Evolutionary conservation across 2,113 vertebrate genomes (phyloP), one percentile per base, ranked within the genome.

Genomic region (Pomatostomus ruficeps): DNA sequence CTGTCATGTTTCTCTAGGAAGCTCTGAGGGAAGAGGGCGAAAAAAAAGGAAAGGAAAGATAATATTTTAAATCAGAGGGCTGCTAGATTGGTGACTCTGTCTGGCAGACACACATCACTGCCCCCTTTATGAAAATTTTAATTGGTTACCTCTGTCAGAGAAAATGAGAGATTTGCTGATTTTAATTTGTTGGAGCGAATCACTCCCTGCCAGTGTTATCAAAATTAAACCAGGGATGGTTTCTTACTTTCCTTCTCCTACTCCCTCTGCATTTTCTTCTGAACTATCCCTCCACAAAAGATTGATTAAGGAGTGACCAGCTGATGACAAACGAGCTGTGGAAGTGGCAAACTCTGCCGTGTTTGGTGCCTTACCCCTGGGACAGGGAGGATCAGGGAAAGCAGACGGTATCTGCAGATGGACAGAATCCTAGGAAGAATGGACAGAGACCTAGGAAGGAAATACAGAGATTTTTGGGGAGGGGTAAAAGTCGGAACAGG

Each of bases 71-170:
- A 95, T 88, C 66, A 73, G 73, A 95, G 38, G 40, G 38, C 79
- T 81, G 94, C 65, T 88, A 89, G 91, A 93, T 92, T 96, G 95
- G 88, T 77, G 92, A 70, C 58, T 95, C 85, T 91, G 85, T 89
- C 75, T 86, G 10, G 2, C 40, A 91, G 95, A 91, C 93, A 93
- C 93, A 94, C 93, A 94, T 91, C 96, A 78, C 91, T 79, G 90
- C 91, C 67, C 93, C 66, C 80, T 97, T 97, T 96, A 97, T 98
- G 85, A 94, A 91, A 89, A 97, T 97, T 96, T 96, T 96, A 97
- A 97, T 97, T 95, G 93, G 67, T 96, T 96, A 91, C 94, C 88
- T 96, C 95, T 85, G 95, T 88, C 95, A 87, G 84, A 75, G 96
- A 95, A 93, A 96, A 96, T 70, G 92, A 97, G 88, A 95, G 85